Conservation (phyloP, 2,797 vertebrate species). For the Rhadinocentrus ornatus region DNA sequence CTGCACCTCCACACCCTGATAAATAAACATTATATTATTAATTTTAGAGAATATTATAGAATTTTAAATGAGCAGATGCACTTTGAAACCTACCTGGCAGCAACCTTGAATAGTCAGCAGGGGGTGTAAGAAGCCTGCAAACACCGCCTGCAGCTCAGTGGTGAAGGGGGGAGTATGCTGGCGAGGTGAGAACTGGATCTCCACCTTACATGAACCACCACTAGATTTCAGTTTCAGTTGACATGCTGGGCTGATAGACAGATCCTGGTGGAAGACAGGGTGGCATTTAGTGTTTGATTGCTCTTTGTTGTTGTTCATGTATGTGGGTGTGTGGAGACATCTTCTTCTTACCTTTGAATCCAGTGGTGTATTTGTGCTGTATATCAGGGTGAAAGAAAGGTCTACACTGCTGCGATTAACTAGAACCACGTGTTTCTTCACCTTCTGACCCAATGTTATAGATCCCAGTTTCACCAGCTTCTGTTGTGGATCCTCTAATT, state of each 20-base stretch:
- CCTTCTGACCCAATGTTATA: slow-evolving; percentile 79
- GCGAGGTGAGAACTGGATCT: slow-evolving; percentile 84
- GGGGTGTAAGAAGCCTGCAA: slow-evolving; percentile 77
- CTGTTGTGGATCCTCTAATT: slow-evolving; percentile 82
- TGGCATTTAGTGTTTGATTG: not conserved
- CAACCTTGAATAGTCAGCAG: slow-evolving; percentile 86
- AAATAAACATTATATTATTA: not conserved
- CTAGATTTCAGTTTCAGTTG: slow-evolving; percentile 80
- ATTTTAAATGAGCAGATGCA: not conserved
- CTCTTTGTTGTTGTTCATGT: slow-evolving; percentile 7
- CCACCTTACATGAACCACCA: slow-evolving; percentile 78
- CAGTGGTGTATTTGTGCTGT: slow-evolving; percentile 57
- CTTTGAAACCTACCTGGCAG: slow-evolving; percentile 79
- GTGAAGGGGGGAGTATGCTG: slow-evolving; percentile 78
- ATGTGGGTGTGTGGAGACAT: not conserved
- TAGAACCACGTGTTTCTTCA: slow-evolving; percentile 82
- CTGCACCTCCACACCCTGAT: slow-evolving; percentile 80
- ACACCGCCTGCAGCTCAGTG: slow-evolving; percentile 85
- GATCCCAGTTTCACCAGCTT: slow-evolving; percentile 85
- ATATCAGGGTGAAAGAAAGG: slow-evolving; percentile 64
- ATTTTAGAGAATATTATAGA: not conserved
- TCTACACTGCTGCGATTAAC: slow-evolving; percentile 83
- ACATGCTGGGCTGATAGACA: slow-evolving; percentile 79
- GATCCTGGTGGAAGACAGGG: slow-evolving; percentile 73
- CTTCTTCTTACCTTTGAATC: slow-evolving; percentile 78